Conservation (phyloP, 2,113 vertebrate genomes). For the Agapornis roseicollis region DNA sequence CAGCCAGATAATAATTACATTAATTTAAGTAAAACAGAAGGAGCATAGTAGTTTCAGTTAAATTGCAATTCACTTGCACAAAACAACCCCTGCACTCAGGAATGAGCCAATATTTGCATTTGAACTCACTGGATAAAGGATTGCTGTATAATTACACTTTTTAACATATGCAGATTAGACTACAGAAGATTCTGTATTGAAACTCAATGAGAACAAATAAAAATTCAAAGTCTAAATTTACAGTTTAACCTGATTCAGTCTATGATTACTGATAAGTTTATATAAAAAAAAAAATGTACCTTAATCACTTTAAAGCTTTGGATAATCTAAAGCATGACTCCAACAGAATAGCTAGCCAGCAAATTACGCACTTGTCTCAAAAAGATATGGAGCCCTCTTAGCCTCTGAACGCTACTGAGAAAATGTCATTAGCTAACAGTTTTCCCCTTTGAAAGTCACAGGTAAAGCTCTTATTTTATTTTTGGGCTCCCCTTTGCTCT, state of each 20-base stretch:
- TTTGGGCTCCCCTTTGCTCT: not conserved
- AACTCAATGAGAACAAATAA: conserved; percentile 41
- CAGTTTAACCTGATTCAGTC: conserved; percentile 19
- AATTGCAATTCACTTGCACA: conserved; percentile 53
- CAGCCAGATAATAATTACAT: conserved; percentile 69
- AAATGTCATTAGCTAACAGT: not conserved
- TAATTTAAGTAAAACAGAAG: conserved; percentile 69
- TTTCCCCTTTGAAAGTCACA: conserved; percentile 33
- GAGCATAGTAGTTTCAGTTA: conserved; percentile 36
- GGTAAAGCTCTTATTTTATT: conserved; percentile 16
- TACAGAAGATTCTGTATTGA: conserved; percentile 37
- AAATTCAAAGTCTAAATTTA: conserved; percentile 55
- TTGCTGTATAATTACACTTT: conserved; percentile 61
- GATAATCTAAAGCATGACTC: conserved; percentile 10
- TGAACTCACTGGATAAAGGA: conserved; percentile 69
- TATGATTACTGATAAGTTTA: not conserved
- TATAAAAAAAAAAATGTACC: conserved; percentile 23
- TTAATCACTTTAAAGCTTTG: conserved; percentile 31
- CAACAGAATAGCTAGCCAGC: not conserved
- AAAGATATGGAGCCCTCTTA: not conserved
- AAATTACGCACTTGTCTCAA: not conserved
- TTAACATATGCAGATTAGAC: conserved; percentile 73
- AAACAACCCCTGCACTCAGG: conserved; percentile 26
- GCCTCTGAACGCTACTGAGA: not conserved
- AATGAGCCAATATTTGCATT: conserved; percentile 72